Conservation (phyloP, 2,797 vertebrate genomes). For the Ciconia nigra region DNA sequence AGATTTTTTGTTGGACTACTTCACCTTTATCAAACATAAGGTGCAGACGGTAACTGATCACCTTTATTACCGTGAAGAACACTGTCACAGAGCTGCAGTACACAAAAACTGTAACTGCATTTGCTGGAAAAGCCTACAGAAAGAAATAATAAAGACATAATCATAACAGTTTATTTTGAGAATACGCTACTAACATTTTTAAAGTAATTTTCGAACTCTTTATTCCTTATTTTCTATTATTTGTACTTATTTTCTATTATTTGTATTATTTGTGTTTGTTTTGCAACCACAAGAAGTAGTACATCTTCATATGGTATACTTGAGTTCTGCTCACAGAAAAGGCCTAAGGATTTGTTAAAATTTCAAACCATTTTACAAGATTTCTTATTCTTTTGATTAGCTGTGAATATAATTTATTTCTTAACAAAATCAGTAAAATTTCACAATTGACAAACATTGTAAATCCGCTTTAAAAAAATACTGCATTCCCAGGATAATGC, state of each 20-base stretch:
- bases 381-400: background rate
- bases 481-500: background rate
- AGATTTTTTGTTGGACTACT: constrained; percentile 80
- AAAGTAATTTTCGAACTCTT: background rate
- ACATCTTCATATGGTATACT: background rate
- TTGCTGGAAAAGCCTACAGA: constrained; percentile 89
- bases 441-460: background rate
- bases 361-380: background rate
- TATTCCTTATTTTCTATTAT: background rate
- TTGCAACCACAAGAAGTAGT: background rate
- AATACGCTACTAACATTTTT: background rate
- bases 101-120: constrained; percentile 85
- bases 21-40: constrained; percentile 94
- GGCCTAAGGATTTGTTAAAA: background rate
- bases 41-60: constrained; percentile 92
- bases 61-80: constrained; percentile 92
- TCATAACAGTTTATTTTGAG: background rate
- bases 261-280: no score
- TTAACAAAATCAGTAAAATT: background rate
- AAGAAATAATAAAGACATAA: background rate
- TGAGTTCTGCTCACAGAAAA: background rate
- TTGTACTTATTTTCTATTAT: background rate
- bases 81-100: constrained; percentile 91
- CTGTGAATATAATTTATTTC: background rate
- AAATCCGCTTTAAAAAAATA: background rate